Base-by-base conservation (phyloP, 1,140 invertebrate species). In the Helicoverpa zea region DNA sequence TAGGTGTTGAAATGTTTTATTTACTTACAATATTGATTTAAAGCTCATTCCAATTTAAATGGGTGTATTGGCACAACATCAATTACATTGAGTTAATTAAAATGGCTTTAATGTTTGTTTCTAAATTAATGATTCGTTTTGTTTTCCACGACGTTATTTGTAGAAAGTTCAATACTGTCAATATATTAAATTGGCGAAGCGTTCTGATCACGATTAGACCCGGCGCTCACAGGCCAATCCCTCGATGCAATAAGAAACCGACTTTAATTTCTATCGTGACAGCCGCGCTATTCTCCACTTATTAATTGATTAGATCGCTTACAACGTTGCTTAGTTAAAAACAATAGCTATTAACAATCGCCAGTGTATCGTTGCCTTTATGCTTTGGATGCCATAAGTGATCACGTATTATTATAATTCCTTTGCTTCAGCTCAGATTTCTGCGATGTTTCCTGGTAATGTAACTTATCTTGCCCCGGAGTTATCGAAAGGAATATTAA, bases 211-310 rank as follows among this genome's bases (percentile, higher is more conserved):
- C 86, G 86, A 87, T 84, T 74, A 74, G 30, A 80, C 58, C 78
- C 56, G 63, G 74, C 81, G 61, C 76, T 84, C 80, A 59, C 61
- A 82, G 79, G 76, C 80, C 78, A 81, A 81, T 72, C 81, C 73
- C 51, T 80, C 49, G 56, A 64, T 74, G 81, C 78, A 83, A 84
- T 83, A 83, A 82, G 75, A 82, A 85, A 86, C 56, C 35, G 68
- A 79, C 70, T 83, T 85, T 85, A 84, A 88, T 86, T 86, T 85
- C 81, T 82, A 82, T 88, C 87, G 82, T 88, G 85, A 87, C 84
- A 82, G 76, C 77, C 64, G 52, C 75, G 72, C 74, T 75, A 75
- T 79, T 72, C 70, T 51, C 66, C 61, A 56, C 61, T 81, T 85
- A 88, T 88, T 88, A 88, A 86, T 85, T 86, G 83, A 84, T 86